phyloP scores from a whole-genome alignment of 1,140 invertebrate genomes.

The Brachionus plicatilis region DNA sequence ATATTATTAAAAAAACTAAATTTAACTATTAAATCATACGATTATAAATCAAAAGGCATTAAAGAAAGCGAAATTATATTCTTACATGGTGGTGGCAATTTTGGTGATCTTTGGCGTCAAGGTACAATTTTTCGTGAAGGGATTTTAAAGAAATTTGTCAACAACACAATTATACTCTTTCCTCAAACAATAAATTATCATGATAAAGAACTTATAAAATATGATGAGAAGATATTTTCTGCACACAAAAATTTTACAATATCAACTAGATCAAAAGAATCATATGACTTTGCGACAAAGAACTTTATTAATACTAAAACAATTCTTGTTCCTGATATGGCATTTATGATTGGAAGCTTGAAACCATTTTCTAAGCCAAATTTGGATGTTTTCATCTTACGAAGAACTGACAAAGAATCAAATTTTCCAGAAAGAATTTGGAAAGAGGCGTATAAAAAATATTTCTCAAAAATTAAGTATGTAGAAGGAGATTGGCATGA shows the following conservation, averaged over 20 bases:
- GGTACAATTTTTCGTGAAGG: neutral
- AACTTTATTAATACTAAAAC: neutral
- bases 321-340: slow-evolving; percentile 3
- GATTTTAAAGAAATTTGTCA: neutral
- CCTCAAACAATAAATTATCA: slow-evolving; percentile 6
- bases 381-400: neutral
- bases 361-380: neutral
- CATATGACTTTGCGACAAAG: neutral
- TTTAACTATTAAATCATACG: neutral
- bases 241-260: neutral
- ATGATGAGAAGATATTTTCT: neutral
- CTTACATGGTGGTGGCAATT: neutral
- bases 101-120: neutral
- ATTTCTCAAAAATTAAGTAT: neutral
- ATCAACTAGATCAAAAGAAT: neutral
- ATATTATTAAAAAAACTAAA: neutral
- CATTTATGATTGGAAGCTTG: slow-evolving; percentile 2
- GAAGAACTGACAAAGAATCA: neutral
- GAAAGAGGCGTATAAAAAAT: neutral
- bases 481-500: neutral
- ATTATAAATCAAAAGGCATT: neutral
- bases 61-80: neutral
- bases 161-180: neutral
- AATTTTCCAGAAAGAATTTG: neutral
- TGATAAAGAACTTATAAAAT: neutral